phyloP scores from a whole-genome alignment of 2,797 vertebrate genomes.

The Furcifer pardalis region DNA sequence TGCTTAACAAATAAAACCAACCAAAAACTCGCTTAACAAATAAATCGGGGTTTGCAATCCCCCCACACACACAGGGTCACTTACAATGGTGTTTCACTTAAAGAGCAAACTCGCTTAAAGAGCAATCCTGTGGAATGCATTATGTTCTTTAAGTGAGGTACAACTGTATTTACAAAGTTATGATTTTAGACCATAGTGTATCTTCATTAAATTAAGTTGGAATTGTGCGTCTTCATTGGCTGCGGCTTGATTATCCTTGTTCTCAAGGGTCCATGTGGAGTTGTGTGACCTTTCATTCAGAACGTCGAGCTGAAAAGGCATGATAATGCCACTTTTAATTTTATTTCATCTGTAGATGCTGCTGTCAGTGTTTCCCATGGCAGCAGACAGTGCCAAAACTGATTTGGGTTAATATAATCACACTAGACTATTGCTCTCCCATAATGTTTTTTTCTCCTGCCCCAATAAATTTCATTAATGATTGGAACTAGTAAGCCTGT shows the following conservation, averaged over 20 bases:
- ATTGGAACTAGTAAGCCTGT: conserved; percentile 36
- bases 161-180: background rate
- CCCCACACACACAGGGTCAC: too few species aligned
- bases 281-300: conserved; percentile 17
- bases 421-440: conserved; percentile 30
- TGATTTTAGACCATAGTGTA: background rate
- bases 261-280: conserved; percentile 1
- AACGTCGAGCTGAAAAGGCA: conserved; percentile 32
- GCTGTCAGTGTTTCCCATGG: conserved; percentile 33
- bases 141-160: too few species aligned
- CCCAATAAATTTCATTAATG: conserved; percentile 42
- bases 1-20: too few species aligned
- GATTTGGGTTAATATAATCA: conserved; percentile 56
- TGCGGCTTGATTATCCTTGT: background rate
- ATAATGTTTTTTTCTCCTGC: conserved; percentile 26
- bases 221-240: background rate
- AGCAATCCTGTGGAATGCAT: too few species aligned
- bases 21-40: too few species aligned
- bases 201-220: background rate
- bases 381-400: fast-evolving
- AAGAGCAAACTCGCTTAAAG: too few species aligned
- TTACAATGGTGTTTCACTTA: too few species aligned
- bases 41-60: too few species aligned
- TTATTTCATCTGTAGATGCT: conserved; percentile 26
- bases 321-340: conserved; percentile 29